These are phyloP conservation scores for Tiliqua scincoides DNA, from an alignment of 2,113 vertebrate species.

Conservation along the genomic window DNA sequence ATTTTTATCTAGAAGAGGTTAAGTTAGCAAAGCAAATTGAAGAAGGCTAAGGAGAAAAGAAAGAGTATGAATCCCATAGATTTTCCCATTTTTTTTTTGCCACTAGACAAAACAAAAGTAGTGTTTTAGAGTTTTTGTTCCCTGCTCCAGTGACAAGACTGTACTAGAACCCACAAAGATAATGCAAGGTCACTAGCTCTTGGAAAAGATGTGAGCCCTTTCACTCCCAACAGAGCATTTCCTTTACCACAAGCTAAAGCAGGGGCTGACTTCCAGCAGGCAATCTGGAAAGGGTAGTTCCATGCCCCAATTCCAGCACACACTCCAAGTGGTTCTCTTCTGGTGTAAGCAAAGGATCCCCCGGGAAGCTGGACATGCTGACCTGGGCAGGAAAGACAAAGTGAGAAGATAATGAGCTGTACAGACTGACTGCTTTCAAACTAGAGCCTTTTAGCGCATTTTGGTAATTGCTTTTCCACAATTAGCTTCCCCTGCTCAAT, in stretches of 20 bases:
- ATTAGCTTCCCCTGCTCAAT: too few species aligned
- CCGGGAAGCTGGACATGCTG: constrained; percentile 92
- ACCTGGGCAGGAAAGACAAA: constrained; percentile 72
- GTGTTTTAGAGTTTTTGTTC: background rate
- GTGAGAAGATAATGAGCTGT: background rate
- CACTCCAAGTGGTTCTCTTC: constrained; percentile 92
- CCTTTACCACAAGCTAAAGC: constrained; percentile 92
- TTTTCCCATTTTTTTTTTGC: too few species aligned
- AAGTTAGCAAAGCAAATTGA: background rate
- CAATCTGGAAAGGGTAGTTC: constrained; percentile 93
- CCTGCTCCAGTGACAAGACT: background rate
- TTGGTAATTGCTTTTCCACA: too few species aligned
- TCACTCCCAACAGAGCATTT: constrained; percentile 16
- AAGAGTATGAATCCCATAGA: background rate
- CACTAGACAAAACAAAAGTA: background rate
- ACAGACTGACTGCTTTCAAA: background rate
- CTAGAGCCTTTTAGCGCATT: too few species aligned
- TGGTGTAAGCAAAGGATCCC: constrained; percentile 91
- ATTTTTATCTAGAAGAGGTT: background rate
- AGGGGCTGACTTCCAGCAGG: constrained; percentile 89
- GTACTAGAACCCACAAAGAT: background rate
- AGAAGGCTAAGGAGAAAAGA: background rate
- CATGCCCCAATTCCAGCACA: constrained; percentile 95
- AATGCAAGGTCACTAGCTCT: background rate
- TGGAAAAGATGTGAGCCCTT: background rate